Evolutionary conservation across 1,140 invertebrate species (phyloP), one percentile per base, ranked within the genome.

Genomic region (Drosophila mojavensis): DNA sequence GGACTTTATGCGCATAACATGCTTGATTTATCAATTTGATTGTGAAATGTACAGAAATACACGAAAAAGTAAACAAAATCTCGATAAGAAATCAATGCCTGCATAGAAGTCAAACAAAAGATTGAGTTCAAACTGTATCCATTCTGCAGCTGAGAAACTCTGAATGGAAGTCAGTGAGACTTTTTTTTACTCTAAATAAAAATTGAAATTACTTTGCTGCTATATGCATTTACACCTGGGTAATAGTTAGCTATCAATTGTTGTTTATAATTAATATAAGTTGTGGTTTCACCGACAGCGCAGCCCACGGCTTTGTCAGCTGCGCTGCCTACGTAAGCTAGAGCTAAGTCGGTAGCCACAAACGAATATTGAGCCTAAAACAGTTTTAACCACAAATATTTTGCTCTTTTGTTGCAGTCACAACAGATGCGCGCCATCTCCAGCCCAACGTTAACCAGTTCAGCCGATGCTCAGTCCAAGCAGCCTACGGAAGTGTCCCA

Each of bases 351-450:
- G 28, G 10, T 48, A 47, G 26, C 43, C 10, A 5, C n/a, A 60
- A 30, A 30, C 4, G 28, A 30, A 30, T 30, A 47, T 45, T 47
- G 2, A 45, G 28, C n/a, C 26, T 15, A 17, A 47, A 47, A 30
- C n/a, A 41, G 5, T 26, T 56, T 56, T 20, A 55, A 20, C 5
- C 54, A 47, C 28, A 6, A 20, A 33, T 60, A 60, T 60, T 5
- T 47, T 6, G 20, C 20, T 41, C 24, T 20, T 85, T 82, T n/a
- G n/a, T 7, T 17, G 17, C 73, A 92, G 91, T 75, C 81, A 15
- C 82, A 91, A 41, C 91, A 91, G 72, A 89, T 92, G 59, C 81
- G 91, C 30, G 86, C 91, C 15, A 79, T 92, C 9, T 92, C 91
- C 6, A 92, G 91, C 86, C 91, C 91, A 43, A 81, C 90, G 28